Evolutionary conservation across 1,140 invertebrate genomes (phyloP).

Genomic region (Melitaea cinxia): DNA sequence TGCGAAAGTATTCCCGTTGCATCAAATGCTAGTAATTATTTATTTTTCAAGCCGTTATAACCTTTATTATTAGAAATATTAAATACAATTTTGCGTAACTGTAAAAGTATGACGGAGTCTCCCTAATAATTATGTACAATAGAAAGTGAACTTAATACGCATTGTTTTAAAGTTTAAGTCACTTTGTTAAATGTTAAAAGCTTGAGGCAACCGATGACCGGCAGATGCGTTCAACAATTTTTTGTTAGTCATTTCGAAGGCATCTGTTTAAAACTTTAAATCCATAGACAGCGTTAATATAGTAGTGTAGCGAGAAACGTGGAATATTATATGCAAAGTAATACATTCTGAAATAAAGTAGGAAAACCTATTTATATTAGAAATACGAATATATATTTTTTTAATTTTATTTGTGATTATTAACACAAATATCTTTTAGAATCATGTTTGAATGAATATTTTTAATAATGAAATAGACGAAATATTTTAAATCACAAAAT

Average conservation of each 20-base stretch:
- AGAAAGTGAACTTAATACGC: constrained; percentile 11
- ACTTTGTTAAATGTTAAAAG: constrained; percentile 7
- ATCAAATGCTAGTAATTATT: constrained; percentile 27
- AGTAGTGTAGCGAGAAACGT: constrained; percentile 7
- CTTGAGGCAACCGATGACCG: constrained; percentile 31
- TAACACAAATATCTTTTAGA: no score
- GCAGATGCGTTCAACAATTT: constrained; percentile 49
- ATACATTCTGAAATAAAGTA: not conserved
- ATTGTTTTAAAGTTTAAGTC: constrained; percentile 27
- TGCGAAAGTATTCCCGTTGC: constrained; percentile 43
- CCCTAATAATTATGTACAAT: constrained; percentile 13
- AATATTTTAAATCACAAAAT: no score
- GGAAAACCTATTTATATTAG: no score
- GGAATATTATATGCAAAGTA: not conserved
- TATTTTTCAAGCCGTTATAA: not conserved
- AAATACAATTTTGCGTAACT: constrained; percentile 24
- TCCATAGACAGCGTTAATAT: constrained; percentile 30
- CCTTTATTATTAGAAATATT: constrained; percentile 1
- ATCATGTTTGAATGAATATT: no score
- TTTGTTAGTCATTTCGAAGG: constrained; percentile 48
- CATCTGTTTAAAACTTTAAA: constrained; percentile 49
- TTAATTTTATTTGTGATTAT: no score
- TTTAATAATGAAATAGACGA: no score
- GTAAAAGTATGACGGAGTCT: constrained; percentile 29
- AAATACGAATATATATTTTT: no score